Conservation (phyloP, 2,113 vertebrate species). For the Brienomyrus brachyistius region DNA sequence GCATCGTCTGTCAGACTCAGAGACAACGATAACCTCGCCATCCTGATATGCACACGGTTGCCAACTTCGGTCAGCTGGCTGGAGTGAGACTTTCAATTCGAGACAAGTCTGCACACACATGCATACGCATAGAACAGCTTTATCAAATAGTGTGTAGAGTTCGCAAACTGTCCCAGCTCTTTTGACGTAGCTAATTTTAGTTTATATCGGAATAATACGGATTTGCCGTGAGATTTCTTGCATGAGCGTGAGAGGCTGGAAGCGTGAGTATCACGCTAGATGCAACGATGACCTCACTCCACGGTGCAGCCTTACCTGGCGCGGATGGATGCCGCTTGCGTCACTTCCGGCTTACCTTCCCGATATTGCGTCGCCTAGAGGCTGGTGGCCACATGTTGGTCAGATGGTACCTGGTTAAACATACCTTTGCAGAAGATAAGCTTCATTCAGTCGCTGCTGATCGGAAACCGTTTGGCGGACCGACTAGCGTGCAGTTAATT, state of each 20-base stretch:
- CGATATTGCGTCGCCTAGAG: background rate
- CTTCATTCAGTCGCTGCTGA: background rate
- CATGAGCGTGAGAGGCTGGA: background rate
- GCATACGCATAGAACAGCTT: background rate
- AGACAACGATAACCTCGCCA: background rate
- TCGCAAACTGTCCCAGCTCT: background rate
- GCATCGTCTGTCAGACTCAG: background rate
- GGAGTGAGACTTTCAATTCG: background rate
- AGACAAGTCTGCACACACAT: background rate
- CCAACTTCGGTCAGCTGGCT: background rate
- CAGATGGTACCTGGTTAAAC: background rate
- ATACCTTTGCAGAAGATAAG: background rate
- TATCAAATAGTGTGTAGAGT: background rate
- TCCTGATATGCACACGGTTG: background rate
- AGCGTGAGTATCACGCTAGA: background rate
- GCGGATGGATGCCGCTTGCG: background rate
- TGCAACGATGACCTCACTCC: background rate
- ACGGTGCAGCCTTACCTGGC: background rate
- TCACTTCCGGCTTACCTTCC: background rate
- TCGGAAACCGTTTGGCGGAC: background rate
- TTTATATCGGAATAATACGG: background rate
- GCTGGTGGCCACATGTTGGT: background rate
- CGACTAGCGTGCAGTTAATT: background rate
- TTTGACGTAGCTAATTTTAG: background rate
- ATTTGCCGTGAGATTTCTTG: background rate